These are phyloP conservation scores for Cydia fagiglandana DNA, from an alignment of 1,140 invertebrate genomes.

Conservation along the genomic window DNA sequence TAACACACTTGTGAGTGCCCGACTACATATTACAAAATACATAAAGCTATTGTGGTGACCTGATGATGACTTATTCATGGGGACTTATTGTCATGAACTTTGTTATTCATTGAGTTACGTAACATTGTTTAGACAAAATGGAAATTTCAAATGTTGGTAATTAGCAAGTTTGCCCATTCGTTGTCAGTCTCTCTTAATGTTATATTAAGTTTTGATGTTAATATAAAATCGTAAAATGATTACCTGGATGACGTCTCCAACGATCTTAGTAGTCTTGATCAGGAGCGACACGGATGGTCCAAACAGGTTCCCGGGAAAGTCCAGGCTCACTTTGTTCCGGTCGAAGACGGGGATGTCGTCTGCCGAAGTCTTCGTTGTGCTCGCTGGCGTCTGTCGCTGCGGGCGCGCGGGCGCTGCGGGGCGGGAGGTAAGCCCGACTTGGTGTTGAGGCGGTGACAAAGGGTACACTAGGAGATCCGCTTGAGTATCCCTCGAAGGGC, in stretches of 20 bases:
- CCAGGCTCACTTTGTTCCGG: slow-evolving; percentile 81
- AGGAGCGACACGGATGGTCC: slow-evolving; percentile 85
- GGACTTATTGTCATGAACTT: background rate
- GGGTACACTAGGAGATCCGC: slow-evolving; percentile 7
- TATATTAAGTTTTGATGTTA: background rate
- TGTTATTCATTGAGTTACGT: background rate
- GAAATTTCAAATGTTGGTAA: background rate
- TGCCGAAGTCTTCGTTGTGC: slow-evolving; percentile 50
- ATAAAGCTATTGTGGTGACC: slow-evolving; percentile 1
- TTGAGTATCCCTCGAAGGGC: slow-evolving; percentile 2
- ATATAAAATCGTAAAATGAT: slow-evolving; percentile 43
- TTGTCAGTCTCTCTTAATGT: background rate
- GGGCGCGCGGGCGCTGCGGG: slow-evolving; percentile 16
- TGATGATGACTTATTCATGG: slow-evolving; percentile 6
- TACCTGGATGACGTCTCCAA: slow-evolving; percentile 86
- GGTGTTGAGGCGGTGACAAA: slow-evolving; percentile 17
- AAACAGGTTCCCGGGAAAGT: slow-evolving; percentile 84
- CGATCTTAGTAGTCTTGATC: slow-evolving; percentile 84
- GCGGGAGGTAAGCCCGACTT: slow-evolving; percentile 19
- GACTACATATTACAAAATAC: slow-evolving; percentile 11
- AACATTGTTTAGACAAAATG: background rate
- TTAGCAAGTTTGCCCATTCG: no score
- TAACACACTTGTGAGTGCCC: background rate
- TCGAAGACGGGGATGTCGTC: slow-evolving; percentile 86
- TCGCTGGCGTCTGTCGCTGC: background rate